Base-by-base conservation (phyloP, 2,113 vertebrate genomes). In the Pycnonotus jocosus region DNA sequence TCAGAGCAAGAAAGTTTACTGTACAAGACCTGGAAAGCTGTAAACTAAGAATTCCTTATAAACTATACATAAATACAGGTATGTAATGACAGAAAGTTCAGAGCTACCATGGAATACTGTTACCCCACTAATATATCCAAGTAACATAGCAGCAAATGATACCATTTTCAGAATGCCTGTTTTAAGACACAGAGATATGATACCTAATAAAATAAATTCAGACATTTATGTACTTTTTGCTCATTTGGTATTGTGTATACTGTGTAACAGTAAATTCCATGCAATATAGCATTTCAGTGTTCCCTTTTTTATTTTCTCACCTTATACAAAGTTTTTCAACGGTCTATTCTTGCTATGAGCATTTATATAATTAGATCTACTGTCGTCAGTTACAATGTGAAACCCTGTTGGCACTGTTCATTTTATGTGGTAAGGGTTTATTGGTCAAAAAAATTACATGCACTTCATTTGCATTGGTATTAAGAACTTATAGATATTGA, bases 1-100 rank as follows among this genome's bases (percentile, higher is more conserved):
- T 82, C 38, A 76, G 28, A 66, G 11, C 0, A 0, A 72, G 16
- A 80, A 45, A n/a, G 14, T 42, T 48, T 25, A 27, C 2, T 42
- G 12, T 33, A 33, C 4, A 25, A 74, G 38, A 53, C 2, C n/a
- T 25, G 10, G 7, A 47, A 85, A 89, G 3, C 7, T 56, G 13
- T 48, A 64, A 70, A 56, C 23, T 48, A 71, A 71, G 30, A 68
- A 85, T 69, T 68, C 8, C 10, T 44, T 51, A 22, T 19, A 50
- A 72, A 76, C 11, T 22, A 15, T 23, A 37, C 0, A 0, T 38
- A 78, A 66, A 85, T 66, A 35, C 4, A n/a, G 6, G 30, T 45
- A 62, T 38, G 4, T 8, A 58, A 45, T 28, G 13, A 54, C 17
- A 90, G 48, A 60, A 74, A 91, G n/a, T n/a, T n/a, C n/a, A n/a